Conservation (phyloP, 2,888 invertebrate genomes). For the Nephrotoma appendiculata region DNA sequence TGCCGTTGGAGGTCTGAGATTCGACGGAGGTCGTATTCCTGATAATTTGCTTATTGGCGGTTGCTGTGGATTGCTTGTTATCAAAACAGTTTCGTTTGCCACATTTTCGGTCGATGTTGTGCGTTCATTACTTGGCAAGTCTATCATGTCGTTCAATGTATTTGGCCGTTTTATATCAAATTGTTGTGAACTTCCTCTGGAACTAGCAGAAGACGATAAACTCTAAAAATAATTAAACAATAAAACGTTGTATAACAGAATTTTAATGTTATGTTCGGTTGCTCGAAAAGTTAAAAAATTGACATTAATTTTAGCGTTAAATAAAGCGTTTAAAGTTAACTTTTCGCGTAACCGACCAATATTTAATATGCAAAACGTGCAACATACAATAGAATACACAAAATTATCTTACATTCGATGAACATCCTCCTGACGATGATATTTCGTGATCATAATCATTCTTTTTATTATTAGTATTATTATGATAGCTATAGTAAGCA, state of each 20-base stretch:
- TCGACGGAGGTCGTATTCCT: constrained; percentile 25
- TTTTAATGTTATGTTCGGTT: no score
- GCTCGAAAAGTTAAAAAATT: no score
- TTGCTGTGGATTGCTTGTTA: background rate
- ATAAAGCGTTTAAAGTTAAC: no score
- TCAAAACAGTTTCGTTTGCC: background rate
- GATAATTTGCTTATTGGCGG: constrained; percentile 20
- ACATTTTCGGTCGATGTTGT: background rate
- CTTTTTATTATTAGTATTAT: constrained; percentile 20
- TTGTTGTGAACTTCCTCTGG: constrained; percentile 21
- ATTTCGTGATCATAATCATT: constrained; percentile 21
- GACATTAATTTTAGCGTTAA: no score
- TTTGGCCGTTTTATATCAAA: background rate
- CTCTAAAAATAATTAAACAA: constrained; percentile 18
- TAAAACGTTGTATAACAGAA: no score
- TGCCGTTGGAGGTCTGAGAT: constrained; percentile 16
- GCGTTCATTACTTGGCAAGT: background rate
- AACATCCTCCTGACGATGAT: constrained; percentile 19
- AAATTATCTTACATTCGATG: constrained; percentile 20
- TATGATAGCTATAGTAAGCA: constrained; percentile 21
- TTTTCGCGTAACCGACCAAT: background rate
- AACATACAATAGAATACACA: background rate
- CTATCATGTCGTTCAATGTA: constrained; percentile 4
- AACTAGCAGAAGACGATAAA: constrained; percentile 24
- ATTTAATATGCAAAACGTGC: background rate